Evolutionary conservation across 64 coral and sea anemone genomes (phyloP), one percentile per base, ranked within the genome.

Genomic region (Trachythela sp.): DNA sequence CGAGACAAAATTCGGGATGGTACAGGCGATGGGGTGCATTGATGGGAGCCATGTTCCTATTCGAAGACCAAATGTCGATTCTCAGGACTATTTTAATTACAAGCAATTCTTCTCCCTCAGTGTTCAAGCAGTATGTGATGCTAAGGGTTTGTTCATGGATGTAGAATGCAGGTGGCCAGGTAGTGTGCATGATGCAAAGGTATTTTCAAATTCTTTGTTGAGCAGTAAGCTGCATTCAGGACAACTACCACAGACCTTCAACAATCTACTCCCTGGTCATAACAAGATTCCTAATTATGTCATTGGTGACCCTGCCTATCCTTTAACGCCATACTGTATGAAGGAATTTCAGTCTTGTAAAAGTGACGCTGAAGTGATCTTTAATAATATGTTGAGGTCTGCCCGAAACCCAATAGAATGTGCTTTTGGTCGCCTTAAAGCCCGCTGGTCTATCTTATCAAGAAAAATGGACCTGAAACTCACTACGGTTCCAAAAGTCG

Each of bases 381-480:
- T 91, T 52, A 91, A 91, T 75, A 91, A 91, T 48, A 91, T 91
- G 90, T 68, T 87, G 17, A 51, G n/a, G n/a, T n/a, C n/a, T n/a
- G n/a, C n/a, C n/a, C n/a, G n/a, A n/a, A n/a, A n/a, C n/a, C n/a
- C n/a, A 59, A 33, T 91, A 52, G 85, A 91, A 71, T 80, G 59
- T 40, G 68, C 90, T 48, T 91, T 86, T 26, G 85, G 84, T 43
- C 18, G 64, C 20, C 64, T 70, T 5, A 70, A 70, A 70, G 64
- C 64, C 30, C 64, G 64, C 20, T 70, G 64, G 64, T 22, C 20
- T 5, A 26, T 70, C 24, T 22, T 70, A 8, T 9, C 18, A 22
- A 70, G 64, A 70, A 70, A 70, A 32, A 32, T 70, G 18, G 64
- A 70, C 64, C 8, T 70, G 30, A 26, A 32, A 26, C 30, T 70